Evolutionary conservation across 2,888 invertebrate genomes (phyloP), one percentile per base, ranked within the genome.

Genomic region (Proisotoma minuta): DNA sequence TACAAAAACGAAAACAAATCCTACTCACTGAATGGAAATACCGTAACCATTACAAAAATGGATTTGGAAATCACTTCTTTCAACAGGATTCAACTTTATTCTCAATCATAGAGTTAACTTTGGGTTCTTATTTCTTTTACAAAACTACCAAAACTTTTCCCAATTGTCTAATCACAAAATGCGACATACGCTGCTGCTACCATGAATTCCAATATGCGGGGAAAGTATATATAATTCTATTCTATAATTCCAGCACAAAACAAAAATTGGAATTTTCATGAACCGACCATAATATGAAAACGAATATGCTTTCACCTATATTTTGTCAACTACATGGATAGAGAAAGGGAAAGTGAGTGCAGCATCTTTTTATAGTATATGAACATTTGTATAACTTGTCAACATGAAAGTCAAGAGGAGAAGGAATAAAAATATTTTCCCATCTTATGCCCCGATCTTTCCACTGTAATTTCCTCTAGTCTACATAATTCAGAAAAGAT

Each of bases 401-500:
- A 43, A 43, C 43, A 43, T 43, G 43, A 12, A 43, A 5, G 18
- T 12, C 10, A 12, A 5, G 43, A 18, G 20, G 43, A 18, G 43
- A 18, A 5, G 43, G 43, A 43, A 43, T 43, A 43, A 43, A 43
- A 43, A 43, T 43, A 43, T 43, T 43, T 43, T 43, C 43, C 53
- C 53, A 54, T 54, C 27, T 51, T 28, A n/a, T 54, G 53, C 23
- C 53, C 27, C 29, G 53, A 54, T 54, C 27, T 54, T 54, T 54
- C 28, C 39, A 54, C 20, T 54, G 53, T 54, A 54, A 54, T 54
- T 54, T 54, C 53, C 53, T 54, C 53, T 22, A 50, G 10, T 24
- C 18, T 54, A 28, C 53, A 54, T 54, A 54, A 54, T 54, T 54
- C 53, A 54, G 53, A 18, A n/a, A 29, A 39, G 39, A 54, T 54